Evolutionary conservation across 2,113 vertebrate genomes (phyloP).

Genomic region (Fregetta grallaria): DNA sequence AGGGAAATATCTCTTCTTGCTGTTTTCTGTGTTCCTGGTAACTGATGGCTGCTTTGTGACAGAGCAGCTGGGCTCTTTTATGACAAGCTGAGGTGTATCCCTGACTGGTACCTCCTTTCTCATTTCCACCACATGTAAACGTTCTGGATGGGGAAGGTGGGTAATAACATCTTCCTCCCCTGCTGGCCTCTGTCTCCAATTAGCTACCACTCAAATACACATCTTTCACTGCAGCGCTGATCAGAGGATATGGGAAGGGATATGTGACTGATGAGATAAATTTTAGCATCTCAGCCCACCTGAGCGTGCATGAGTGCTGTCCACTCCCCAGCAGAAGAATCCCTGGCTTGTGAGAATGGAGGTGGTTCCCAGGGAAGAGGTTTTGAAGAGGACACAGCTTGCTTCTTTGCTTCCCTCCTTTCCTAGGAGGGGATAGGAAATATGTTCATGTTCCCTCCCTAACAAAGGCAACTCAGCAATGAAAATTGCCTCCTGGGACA

Average conservation of each 20-base stretch:
- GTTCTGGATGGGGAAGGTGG: background rate
- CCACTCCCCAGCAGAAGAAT: background rate
- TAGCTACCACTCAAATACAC: background rate
- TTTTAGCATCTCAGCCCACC: background rate
- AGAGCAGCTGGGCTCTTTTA: background rate
- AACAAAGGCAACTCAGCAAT: background rate
- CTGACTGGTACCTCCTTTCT: background rate
- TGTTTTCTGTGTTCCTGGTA: background rate
- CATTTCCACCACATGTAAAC: background rate
- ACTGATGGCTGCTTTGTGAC: background rate
- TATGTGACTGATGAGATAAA: background rate
- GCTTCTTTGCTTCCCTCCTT: background rate
- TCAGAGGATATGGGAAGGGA: background rate
- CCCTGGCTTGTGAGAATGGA: background rate
- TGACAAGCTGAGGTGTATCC: background rate
- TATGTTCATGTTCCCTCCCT: background rate
- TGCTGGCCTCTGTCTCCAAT: background rate
- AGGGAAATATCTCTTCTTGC: background rate
- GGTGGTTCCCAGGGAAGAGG: background rate
- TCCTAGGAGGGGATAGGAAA: background rate
- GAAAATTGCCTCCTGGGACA: background rate
- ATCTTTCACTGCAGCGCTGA: background rate
- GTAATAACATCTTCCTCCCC: background rate
- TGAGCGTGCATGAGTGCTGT: background rate
- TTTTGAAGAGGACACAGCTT: background rate